These are phyloP conservation scores for Gryon sp. DNA, from an alignment of 1,140 invertebrate genomes.

Conservation along the genomic window DNA sequence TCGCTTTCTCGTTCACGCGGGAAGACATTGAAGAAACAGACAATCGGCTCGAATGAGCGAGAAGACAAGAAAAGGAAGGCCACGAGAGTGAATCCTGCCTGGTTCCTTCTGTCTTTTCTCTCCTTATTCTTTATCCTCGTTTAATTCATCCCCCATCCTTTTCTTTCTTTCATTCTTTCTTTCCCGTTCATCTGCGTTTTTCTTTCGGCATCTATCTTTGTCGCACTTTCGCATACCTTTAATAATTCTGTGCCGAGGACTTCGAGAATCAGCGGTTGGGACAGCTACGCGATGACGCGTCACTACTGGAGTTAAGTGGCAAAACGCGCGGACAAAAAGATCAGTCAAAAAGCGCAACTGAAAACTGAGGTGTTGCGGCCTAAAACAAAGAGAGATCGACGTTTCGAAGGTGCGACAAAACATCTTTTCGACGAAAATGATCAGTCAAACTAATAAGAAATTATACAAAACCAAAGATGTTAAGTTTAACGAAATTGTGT, in stretches of 20 bases:
- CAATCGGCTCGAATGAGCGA: conserved; percentile 53
- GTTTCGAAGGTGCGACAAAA: conserved; percentile 75
- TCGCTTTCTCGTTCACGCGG: conserved; percentile 60
- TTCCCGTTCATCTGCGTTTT: not conserved
- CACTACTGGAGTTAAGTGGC: conserved; percentile 78
- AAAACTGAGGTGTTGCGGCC: conserved; percentile 72
- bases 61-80: conserved; percentile 56
- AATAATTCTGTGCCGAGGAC: conserved; percentile 54
- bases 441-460: conserved; percentile 25
- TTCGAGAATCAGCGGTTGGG: conserved; percentile 59
- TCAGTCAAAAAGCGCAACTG: conserved; percentile 69
- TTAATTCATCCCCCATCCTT: too few species aligned
- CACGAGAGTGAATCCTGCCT: conserved; percentile 41
- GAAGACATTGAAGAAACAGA: conserved; percentile 62
- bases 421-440: conserved; percentile 54
- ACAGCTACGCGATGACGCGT: conserved; percentile 74
- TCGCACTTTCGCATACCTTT: conserved; percentile 56
- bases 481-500: too few species aligned
- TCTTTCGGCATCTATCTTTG: conserved; percentile 24
- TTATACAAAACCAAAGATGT: conserved; percentile 14
- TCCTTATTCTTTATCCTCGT: conserved; percentile 4
- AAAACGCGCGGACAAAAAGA: conserved; percentile 76
- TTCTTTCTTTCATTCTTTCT: conserved; percentile 3
- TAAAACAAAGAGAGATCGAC: conserved; percentile 74
- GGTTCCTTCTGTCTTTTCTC: conserved; percentile 17